Conservation (phyloP, 2,888 invertebrate genomes). For the Polietes domitor region DNA sequence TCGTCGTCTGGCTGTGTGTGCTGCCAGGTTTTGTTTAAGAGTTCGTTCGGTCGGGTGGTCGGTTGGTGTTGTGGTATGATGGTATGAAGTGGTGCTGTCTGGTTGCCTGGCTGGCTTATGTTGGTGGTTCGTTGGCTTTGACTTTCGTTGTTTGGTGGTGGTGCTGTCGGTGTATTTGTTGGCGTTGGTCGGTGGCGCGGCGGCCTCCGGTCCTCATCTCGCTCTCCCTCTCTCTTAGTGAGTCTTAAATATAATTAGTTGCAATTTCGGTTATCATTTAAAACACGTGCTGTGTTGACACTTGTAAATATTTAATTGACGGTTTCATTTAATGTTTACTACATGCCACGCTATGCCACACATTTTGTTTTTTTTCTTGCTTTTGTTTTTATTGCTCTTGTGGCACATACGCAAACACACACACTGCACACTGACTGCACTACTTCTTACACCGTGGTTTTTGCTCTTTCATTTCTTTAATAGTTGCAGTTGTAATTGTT, state of each 20-base stretch:
- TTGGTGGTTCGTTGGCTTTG: not conserved
- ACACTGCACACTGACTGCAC: not conserved
- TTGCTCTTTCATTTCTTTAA: not conserved
- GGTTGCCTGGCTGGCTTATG: not conserved
- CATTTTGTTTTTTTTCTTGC: constrained; percentile 51
- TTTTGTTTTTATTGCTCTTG: not conserved
- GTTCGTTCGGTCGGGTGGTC: not conserved
- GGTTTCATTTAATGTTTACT: constrained; percentile 65
- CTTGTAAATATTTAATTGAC: constrained; percentile 68
- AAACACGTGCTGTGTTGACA: constrained; percentile 68
- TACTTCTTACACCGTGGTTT: not conserved
- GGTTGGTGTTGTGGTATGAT: not conserved
- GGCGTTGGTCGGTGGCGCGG: not conserved
- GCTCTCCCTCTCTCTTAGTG: not conserved
- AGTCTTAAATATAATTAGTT: constrained; percentile 64
- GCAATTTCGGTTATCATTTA: constrained; percentile 68
- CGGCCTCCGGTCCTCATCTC: not conserved
- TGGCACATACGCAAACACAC: not conserved
- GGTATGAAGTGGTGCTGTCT: not conserved
- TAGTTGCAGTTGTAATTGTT: not conserved
- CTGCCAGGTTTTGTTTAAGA: not conserved
- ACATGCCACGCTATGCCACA: constrained; percentile 62
- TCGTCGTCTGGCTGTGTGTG: constrained; percentile 4
- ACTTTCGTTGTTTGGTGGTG: too few species aligned
- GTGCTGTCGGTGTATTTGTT: not conserved